These are phyloP conservation scores for Xenopus petersii DNA, from an alignment of 2,797 vertebrate species.

Conservation along the genomic window DNA sequence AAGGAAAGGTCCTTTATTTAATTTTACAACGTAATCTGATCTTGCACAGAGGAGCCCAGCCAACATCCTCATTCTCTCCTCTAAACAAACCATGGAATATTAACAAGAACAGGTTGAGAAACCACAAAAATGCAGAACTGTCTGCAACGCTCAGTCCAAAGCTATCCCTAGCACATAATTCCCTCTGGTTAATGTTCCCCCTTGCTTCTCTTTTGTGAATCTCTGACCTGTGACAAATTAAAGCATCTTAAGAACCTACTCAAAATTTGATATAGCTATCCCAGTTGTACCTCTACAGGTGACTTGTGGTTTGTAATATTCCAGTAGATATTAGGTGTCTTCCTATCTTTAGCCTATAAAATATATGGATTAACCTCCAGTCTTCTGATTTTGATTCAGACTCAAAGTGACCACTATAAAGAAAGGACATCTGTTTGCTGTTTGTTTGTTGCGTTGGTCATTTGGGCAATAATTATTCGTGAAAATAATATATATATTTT, in stretches of 20 bases:
- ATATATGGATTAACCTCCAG: no score
- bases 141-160: constrained; percentile 37
- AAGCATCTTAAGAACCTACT: constrained; percentile 31
- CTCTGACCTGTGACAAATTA: constrained; percentile 47
- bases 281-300: background rate
- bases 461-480: no score
- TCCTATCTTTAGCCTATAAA: no score
- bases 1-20: constrained; percentile 6
- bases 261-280: constrained; percentile 20
- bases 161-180: constrained; percentile 28
- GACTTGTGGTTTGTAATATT: constrained; percentile 4
- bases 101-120: constrained; percentile 47
- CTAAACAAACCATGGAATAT: constrained; percentile 42
- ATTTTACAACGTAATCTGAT: constrained; percentile 20
- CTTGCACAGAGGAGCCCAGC: constrained; percentile 13
- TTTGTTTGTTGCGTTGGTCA: no score
- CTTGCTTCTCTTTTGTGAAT: constrained; percentile 45
- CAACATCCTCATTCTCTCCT: constrained; percentile 28
- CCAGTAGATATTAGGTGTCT: background rate
- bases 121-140: constrained; percentile 49
- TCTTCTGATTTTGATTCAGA: no score
- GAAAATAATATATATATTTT: no score
- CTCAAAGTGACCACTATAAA: no score
- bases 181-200: constrained; percentile 30
- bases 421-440: no score